phyloP scores from a whole-genome alignment of 2,797 vertebrate genomes.

The Botia almorhae region DNA sequence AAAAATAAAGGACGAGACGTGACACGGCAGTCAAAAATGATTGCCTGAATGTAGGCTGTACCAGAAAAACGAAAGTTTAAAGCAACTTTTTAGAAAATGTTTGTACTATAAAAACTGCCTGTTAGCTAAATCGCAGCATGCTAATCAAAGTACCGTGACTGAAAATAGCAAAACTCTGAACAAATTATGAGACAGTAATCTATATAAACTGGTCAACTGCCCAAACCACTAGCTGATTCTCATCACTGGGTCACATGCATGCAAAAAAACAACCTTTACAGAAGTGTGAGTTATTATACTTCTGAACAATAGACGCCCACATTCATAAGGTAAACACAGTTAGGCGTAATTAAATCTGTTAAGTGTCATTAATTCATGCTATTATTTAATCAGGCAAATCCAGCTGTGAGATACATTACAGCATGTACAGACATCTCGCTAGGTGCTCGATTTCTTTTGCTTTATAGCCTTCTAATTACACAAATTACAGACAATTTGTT shows the following conservation, averaged over 20 bases:
- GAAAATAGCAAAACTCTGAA: neutral
- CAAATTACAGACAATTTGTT: slow-evolving; percentile 32
- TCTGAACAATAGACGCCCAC: neutral
- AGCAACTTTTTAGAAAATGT: too few relatives aligned
- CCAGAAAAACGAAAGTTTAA: too few relatives aligned
- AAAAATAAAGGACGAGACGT: too few relatives aligned
- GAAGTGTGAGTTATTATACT: neutral
- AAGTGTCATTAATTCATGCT: neutral
- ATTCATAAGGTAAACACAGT: neutral
- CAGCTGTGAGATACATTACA: slow-evolving; percentile 9
- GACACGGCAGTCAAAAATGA: too few relatives aligned
- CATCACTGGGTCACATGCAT: neutral
- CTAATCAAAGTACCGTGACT: too few relatives aligned
- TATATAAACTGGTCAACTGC: too few relatives aligned
- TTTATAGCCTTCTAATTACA: slow-evolving; percentile 33
- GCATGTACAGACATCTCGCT: neutral
- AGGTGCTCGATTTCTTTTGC: slow-evolving; percentile 11
- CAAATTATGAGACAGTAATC: too few relatives aligned
- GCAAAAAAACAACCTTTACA: neutral
- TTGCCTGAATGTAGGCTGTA: too few relatives aligned
- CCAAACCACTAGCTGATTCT: neutral
- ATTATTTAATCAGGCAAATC: slow-evolving; percentile 14
- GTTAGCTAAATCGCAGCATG: too few relatives aligned
- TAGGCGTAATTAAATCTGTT: neutral
- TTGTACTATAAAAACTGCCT: too few relatives aligned